A percentile compares a stretch with the other conserved stretches of the same genome.
phyloP scores from a whole-genome alignment of 2,797 vertebrate genomes.

The Melopsittacus undulatus region DNA sequence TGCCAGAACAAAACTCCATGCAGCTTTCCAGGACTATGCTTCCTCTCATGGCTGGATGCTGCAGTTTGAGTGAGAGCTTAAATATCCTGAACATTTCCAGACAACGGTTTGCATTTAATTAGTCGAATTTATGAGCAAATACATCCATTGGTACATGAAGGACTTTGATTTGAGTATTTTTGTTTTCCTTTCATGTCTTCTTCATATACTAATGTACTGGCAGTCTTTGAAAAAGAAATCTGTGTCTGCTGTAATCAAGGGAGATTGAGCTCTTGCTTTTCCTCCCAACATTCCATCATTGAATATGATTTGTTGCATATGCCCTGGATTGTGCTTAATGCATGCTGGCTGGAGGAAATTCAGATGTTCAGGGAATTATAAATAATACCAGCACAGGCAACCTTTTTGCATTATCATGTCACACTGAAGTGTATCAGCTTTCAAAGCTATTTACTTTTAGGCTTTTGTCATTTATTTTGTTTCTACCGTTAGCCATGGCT shows the following conservation, averaged over 20 bases:
- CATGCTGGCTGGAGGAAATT: constrained; percentile 38
- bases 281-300: constrained; percentile 30
- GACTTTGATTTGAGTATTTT: background rate
- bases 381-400: constrained; percentile 11
- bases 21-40: background rate
- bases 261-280: constrained; percentile 41
- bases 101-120: background rate
- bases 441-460: constrained; percentile 18
- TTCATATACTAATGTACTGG: constrained; percentile 13
- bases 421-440: background rate
- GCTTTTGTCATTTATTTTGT: background rate
- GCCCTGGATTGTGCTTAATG: constrained; percentile 20
- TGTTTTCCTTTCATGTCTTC: constrained; percentile 32
- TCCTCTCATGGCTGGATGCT: background rate
- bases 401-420: constrained; percentile 1
- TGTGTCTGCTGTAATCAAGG: constrained; percentile 39
- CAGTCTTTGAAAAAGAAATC: constrained; percentile 44
- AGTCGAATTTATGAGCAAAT: background rate
- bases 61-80: background rate
- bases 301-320: constrained; percentile 55
- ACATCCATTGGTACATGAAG: background rate
- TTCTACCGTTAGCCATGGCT: background rate
- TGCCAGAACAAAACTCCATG: background rate
- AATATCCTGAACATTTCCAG: background rate
- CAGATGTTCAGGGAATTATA: background rate